phyloP scores from a whole-genome alignment of 2,888 invertebrate species.

The Gisinianus flammeolus region DNA sequence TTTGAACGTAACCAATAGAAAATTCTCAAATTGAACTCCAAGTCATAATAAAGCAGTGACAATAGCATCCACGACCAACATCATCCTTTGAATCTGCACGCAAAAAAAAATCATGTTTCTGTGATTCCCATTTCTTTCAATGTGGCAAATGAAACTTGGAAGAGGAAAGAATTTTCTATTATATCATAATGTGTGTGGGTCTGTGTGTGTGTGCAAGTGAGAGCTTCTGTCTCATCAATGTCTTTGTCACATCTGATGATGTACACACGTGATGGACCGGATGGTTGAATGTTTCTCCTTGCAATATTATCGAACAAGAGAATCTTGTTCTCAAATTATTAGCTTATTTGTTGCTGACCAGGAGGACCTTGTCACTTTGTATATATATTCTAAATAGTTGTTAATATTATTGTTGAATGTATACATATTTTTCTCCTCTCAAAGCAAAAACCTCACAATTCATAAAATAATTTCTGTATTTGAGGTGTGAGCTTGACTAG shows the following conservation, averaged over 20 bases:
- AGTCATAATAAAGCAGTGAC: too few relatives aligned
- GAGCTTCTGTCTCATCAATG: conserved; percentile 8
- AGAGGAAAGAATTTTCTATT: too few relatives aligned
- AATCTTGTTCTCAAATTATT: conserved; percentile 26
- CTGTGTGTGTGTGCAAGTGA: too few relatives aligned
- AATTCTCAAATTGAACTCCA: too few relatives aligned
- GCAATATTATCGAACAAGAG: conserved; percentile 3
- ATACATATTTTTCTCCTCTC: not conserved
- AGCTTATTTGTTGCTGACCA: conserved; percentile 2
- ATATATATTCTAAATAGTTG: not conserved
- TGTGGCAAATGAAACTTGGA: too few relatives aligned
- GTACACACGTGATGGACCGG: conserved; percentile 14
- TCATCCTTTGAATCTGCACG: not conserved
- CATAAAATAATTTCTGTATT: not conserved
- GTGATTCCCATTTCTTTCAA: not conserved
- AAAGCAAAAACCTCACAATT: not conserved
- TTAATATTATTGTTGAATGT: not conserved
- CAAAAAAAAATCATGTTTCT: not conserved
- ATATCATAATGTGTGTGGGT: too few relatives aligned
- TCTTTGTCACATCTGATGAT: conserved; percentile 6
- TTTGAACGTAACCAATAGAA: too few relatives aligned
- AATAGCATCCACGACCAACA: not conserved
- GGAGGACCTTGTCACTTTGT: conserved; percentile 3
- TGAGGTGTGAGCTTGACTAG: not conserved
- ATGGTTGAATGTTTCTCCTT: conserved; percentile 26